Evolutionary conservation across 2,113 vertebrate genomes (phyloP).

Genomic region (Macheiramphus alcinus): DNA sequence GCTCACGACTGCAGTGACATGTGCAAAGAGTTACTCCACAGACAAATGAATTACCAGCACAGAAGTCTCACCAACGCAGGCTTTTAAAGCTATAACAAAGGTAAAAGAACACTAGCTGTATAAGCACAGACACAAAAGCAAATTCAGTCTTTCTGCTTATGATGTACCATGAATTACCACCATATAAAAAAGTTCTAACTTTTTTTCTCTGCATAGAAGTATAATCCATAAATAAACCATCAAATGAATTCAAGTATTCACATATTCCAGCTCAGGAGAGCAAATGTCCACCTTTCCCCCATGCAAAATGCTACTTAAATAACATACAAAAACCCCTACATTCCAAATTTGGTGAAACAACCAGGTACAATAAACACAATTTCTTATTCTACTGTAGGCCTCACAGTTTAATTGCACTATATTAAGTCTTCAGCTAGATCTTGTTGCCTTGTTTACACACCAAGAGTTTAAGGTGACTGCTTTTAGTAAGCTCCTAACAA

Average conservation of each 20-base stretch:
- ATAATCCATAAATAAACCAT: not conserved
- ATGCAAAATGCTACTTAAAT: not conserved
- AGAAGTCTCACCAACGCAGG: not conserved
- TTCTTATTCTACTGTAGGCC: not conserved
- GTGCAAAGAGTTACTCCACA: not conserved
- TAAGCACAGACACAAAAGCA: not conserved
- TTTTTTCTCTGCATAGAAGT: not conserved
- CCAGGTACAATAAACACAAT: not conserved
- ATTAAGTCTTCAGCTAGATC: not conserved
- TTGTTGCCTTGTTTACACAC: not conserved
- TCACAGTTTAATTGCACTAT: not conserved
- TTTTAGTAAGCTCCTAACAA: not conserved
- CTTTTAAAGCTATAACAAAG: not conserved
- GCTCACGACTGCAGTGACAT: not conserved
- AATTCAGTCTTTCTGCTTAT: not conserved
- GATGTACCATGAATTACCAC: not conserved
- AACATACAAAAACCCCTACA: accelerated
- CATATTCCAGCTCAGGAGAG: not conserved
- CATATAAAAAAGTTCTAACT: not conserved
- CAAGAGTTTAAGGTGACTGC: not conserved
- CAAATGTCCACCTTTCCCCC: not conserved
- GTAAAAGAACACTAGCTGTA: not conserved
- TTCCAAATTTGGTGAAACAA: not conserved
- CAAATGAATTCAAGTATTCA: not conserved
- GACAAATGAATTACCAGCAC: not conserved